These are phyloP conservation scores for Polyergus mexicanus DNA, from an alignment of 1,140 invertebrate species.

Conservation along the genomic window DNA sequence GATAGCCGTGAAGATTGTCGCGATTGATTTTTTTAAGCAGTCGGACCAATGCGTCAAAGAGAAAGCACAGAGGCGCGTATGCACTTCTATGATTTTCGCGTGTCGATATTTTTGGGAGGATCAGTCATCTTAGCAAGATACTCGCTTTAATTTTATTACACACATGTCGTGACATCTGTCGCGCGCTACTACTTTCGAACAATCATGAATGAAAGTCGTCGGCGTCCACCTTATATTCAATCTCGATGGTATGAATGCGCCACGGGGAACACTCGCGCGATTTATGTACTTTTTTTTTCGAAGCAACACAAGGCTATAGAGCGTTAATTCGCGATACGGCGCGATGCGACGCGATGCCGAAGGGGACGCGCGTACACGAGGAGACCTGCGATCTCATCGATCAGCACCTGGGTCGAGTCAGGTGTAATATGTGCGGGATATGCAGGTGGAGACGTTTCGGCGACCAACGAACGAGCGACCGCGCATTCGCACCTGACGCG, in stretches of 20 bases:
- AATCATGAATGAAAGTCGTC: constrained; percentile 42
- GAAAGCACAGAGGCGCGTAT: neutral
- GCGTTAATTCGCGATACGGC: neutral
- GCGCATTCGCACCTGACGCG: constrained; percentile 42
- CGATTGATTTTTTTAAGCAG: constrained; percentile 5
- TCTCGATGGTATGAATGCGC: neutral
- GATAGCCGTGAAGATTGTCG: neutral
- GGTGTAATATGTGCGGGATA: constrained; percentile 37
- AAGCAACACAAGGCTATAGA: neutral
- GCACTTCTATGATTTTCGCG: neutral
- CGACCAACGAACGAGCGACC: neutral
- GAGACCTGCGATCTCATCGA: neutral
- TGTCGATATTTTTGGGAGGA: neutral
- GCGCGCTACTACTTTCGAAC: neutral
- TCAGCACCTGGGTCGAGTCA: neutral
- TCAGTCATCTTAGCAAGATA: neutral
- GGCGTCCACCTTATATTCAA: neutral
- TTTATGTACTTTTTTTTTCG: neutral
- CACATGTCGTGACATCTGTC: neutral
- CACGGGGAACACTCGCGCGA: neutral
- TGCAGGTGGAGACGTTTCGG: constrained; percentile 6
- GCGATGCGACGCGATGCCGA: neutral
- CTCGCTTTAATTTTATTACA: neutral
- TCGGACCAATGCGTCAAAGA: neutral
- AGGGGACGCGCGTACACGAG: neutral